phyloP scores from a whole-genome alignment of 1,140 invertebrate species.

The Drosophila auraria region DNA sequence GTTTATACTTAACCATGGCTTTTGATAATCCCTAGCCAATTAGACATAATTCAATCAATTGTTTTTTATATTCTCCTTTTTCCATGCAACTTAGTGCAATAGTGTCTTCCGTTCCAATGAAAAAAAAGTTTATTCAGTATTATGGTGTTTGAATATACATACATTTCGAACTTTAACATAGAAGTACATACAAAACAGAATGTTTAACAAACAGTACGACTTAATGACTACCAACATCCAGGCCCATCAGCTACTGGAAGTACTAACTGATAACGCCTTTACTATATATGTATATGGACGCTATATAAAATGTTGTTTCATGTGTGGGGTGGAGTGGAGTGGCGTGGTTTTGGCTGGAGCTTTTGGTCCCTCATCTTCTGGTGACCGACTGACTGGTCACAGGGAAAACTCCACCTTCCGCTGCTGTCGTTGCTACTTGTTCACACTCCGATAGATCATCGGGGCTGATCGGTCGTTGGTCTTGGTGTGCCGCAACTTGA shows the following conservation, averaged over 20 bases:
- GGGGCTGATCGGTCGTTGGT: constrained; percentile 94
- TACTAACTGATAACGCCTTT: constrained; percentile 52
- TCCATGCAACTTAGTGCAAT: neutral
- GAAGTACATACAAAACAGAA: constrained; percentile 57
- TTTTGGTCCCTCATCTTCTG: constrained; percentile 15
- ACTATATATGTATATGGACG: constrained; percentile 18
- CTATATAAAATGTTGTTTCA: constrained; percentile 31
- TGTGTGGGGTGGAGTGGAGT: constrained; percentile 12
- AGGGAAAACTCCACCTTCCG: constrained; percentile 76
- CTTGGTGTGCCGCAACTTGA: constrained; percentile 93
- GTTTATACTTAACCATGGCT: too few species aligned
- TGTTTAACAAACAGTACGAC: constrained; percentile 78
- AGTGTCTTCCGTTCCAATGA: neutral
- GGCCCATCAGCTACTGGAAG: constrained; percentile 47
- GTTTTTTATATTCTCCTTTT: neutral
- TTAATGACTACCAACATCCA: constrained; percentile 80
- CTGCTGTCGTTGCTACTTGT: constrained; percentile 83
- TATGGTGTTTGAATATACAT: constrained; percentile 59
- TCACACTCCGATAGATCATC: constrained; percentile 86
- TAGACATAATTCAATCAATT: too few species aligned
- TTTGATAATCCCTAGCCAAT: neutral
- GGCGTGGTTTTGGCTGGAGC: constrained; percentile 47
- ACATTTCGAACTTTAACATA: constrained; percentile 73
- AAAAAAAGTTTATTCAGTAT: constrained; percentile 57
- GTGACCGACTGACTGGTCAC: constrained; percentile 33